Conservation (phyloP, 2,113 vertebrate species). For the Dascyllus trimaculatus region DNA sequence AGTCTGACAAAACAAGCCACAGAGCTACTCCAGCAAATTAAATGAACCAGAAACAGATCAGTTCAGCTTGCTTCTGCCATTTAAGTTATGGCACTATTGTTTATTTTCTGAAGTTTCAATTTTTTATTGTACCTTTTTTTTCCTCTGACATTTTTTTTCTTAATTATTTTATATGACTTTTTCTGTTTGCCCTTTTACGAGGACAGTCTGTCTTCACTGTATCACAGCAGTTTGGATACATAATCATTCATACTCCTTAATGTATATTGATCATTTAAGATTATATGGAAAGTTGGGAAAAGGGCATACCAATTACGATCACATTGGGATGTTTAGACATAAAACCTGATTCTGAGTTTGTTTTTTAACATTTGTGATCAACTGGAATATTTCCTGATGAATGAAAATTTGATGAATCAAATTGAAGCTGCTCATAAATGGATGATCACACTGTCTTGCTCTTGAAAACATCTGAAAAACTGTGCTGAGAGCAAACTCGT, state of each 20-base stretch:
- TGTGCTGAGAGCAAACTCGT: slow-evolving; percentile 58
- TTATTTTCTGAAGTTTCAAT: slow-evolving; percentile 15
- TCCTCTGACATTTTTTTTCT: slow-evolving; percentile 21
- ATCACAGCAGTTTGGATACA: slow-evolving; percentile 56
- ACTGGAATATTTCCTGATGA: slow-evolving; percentile 26
- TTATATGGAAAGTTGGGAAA: slow-evolving; percentile 70
- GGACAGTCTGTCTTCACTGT: slow-evolving; percentile 67
- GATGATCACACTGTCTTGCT: slow-evolving; percentile 43
- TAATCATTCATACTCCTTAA: slow-evolving; percentile 73
- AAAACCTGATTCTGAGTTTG: slow-evolving; percentile 31
- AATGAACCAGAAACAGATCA: slow-evolving; percentile 19
- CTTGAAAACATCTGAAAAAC: slow-evolving; percentile 38
- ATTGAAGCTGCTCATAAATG: slow-evolving; percentile 34
- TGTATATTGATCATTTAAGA: slow-evolving; percentile 70
- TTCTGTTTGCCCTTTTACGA: slow-evolving; percentile 74
- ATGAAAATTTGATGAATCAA: slow-evolving; percentile 31
- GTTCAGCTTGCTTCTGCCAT: background rate
- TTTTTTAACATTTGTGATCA: slow-evolving; percentile 35
- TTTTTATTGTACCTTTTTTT: background rate
- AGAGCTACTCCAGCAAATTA: slow-evolving; percentile 6
- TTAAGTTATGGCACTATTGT: slow-evolving; percentile 11
- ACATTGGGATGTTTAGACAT: slow-evolving; percentile 40
- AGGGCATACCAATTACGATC: slow-evolving; percentile 73
- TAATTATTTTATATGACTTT: slow-evolving; percentile 61
- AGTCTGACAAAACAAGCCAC: background rate